These are phyloP conservation scores for Homarus gammarus DNA, from an alignment of 2,888 invertebrate species.

Conservation along the genomic window DNA sequence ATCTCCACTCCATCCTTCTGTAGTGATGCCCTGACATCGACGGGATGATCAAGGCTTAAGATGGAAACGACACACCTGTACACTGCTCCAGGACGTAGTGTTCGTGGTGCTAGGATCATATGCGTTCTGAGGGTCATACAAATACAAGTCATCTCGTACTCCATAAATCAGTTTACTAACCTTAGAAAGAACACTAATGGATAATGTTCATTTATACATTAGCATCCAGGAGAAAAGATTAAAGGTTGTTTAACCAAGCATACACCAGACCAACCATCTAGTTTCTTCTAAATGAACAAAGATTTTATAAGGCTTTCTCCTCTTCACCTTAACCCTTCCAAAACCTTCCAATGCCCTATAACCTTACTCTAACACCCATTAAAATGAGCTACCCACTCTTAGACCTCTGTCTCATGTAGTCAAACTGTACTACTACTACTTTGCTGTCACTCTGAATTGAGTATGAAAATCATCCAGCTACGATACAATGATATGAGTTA, in stretches of 20 bases:
- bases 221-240: not conserved
- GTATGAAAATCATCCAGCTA: too few species aligned
- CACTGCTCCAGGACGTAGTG: slow-evolving; percentile 94
- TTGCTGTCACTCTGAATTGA: too few species aligned
- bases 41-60: slow-evolving; percentile 87
- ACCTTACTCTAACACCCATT: too few species aligned
- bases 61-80: slow-evolving; percentile 93
- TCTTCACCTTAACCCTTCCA: not conserved
- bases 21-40: slow-evolving; percentile 92
- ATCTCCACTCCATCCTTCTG: slow-evolving; percentile 94
- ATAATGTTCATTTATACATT: not conserved
- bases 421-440: too few species aligned
- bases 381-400: too few species aligned
- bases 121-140: slow-evolving; percentile 86
- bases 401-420: too few species aligned
- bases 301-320: not conserved
- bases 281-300: not conserved
- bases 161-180: not conserved
- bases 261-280: not conserved
- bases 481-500: too few species aligned
- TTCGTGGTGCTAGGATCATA: slow-evolving; percentile 93
- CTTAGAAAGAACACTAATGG: not conserved
- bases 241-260: not conserved
- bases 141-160: not conserved
- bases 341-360: not conserved